phyloP scores from a whole-genome alignment of 2,888 invertebrate species.

The Synergus japonicus region DNA sequence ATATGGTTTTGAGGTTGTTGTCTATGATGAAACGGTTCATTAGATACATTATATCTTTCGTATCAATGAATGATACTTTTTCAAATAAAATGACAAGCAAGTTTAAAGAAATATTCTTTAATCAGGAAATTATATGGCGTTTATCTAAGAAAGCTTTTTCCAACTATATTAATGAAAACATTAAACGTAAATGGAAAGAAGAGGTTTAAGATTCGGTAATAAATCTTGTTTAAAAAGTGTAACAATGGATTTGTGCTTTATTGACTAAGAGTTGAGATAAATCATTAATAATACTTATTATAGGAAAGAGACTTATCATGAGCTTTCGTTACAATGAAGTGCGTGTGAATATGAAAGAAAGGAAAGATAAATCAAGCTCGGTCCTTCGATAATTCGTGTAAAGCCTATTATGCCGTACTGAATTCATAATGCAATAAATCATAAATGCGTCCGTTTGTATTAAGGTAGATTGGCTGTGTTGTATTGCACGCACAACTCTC shows the following conservation, averaged over 20 bases:
- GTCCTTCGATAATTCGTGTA: conserved; percentile 46
- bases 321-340: conserved; percentile 7
- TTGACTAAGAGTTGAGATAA: not conserved
- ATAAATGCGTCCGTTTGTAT: conserved; percentile 68
- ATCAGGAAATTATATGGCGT: too few relatives aligned
- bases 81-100: too few relatives aligned
- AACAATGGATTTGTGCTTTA: not conserved
- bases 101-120: too few relatives aligned
- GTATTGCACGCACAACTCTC: conserved; percentile 62
- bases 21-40: too few relatives aligned
- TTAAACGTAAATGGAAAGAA: not conserved
- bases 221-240: not conserved
- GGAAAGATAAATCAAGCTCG: conserved; percentile 49
- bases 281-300: not conserved
- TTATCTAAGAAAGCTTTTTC: not conserved
- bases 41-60: too few relatives aligned
- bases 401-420: conserved; percentile 52
- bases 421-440: conserved; percentile 74
- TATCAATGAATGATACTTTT: too few relatives aligned
- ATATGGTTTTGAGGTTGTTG: too few relatives aligned
- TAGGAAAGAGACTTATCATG: not conserved
- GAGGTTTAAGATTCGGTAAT: not conserved
- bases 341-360: not conserved
- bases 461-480: conserved; percentile 73
- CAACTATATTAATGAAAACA: not conserved